A percentile compares a stretch with the other conserved stretches of the same genome.
Evolutionary conservation across 2,888 invertebrate genomes (phyloP).

Genomic region (Andricus curvator): DNA sequence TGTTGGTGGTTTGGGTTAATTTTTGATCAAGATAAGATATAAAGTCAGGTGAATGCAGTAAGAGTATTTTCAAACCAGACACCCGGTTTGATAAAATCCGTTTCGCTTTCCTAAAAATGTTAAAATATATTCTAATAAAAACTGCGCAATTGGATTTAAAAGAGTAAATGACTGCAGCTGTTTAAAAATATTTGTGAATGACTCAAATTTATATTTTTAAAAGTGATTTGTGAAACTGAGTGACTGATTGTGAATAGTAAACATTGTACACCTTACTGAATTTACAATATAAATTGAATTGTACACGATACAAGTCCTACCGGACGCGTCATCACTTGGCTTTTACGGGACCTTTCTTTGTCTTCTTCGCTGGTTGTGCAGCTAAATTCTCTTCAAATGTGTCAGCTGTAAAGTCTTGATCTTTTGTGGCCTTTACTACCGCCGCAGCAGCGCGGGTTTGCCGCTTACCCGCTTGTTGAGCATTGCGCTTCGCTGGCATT

Average conservation of each 20-base stretch:
- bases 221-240: slow-evolving; percentile 16
- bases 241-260: neutral
- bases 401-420: slow-evolving; percentile 70
- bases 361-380: slow-evolving; percentile 27
- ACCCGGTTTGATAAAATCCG: neutral
- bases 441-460: slow-evolving; percentile 28
- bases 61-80: neutral
- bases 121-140: neutral
- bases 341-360: neutral
- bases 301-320: neutral
- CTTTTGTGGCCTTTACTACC: slow-evolving; percentile 51
- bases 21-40: neutral
- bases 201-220: neutral
- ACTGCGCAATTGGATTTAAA: neutral
- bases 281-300: slow-evolving; percentile 9
- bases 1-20: neutral
- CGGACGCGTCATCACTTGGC: neutral
- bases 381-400: slow-evolving; percentile 71
- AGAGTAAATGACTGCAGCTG: neutral
- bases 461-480: slow-evolving; percentile 42
- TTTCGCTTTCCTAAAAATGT: neutral
- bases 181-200: neutral
- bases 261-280: slow-evolving; percentile 28
- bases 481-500: slow-evolving; percentile 14
- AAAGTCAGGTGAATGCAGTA: neutral